phyloP scores from a whole-genome alignment of 2,113 vertebrate species.

The Stomatorhinus ivindoensis region DNA sequence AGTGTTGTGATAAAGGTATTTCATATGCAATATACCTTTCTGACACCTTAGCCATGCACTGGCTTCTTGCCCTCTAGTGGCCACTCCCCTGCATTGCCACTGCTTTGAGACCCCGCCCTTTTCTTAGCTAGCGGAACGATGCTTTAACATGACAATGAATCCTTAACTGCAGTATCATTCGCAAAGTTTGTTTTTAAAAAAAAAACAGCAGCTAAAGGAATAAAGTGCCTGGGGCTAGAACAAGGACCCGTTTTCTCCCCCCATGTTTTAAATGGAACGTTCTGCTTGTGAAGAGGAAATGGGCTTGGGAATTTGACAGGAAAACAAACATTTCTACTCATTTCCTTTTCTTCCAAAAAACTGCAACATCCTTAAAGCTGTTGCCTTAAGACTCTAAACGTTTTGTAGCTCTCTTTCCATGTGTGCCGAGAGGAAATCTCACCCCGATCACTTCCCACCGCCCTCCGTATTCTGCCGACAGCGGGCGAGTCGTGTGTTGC shows the following conservation, averaged over 20 bases:
- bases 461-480: slow-evolving; percentile 41
- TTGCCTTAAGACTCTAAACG: slow-evolving; percentile 52
- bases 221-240: slow-evolving; percentile 62
- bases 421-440: slow-evolving; percentile 46
- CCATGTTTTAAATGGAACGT: slow-evolving; percentile 22
- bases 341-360: slow-evolving; percentile 46
- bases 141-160: slow-evolving; percentile 17
- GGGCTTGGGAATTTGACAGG: slow-evolving; percentile 31
- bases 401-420: slow-evolving; percentile 43
- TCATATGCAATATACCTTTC: slow-evolving; percentile 57
- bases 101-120: slow-evolving; percentile 32
- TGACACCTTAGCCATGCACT: slow-evolving; percentile 36
- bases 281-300: slow-evolving; percentile 44
- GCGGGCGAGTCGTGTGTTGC: slow-evolving; percentile 73
- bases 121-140: slow-evolving; percentile 47
- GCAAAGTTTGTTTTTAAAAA: slow-evolving; percentile 26
- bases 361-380: slow-evolving; percentile 51
- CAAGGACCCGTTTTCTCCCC: slow-evolving; percentile 38
- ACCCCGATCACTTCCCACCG: slow-evolving; percentile 41
- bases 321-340: slow-evolving; percentile 29
- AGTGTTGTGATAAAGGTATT: slow-evolving; percentile 48
- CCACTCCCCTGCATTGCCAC: slow-evolving; percentile 50
- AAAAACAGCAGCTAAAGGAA: slow-evolving; percentile 24
- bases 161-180: slow-evolving; percentile 47
- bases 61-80: slow-evolving; percentile 65